Evolutionary conservation across 2,797 vertebrate genomes (phyloP), one percentile per base, ranked within the genome.

Genomic region (Etheostoma nigrum): DNA sequence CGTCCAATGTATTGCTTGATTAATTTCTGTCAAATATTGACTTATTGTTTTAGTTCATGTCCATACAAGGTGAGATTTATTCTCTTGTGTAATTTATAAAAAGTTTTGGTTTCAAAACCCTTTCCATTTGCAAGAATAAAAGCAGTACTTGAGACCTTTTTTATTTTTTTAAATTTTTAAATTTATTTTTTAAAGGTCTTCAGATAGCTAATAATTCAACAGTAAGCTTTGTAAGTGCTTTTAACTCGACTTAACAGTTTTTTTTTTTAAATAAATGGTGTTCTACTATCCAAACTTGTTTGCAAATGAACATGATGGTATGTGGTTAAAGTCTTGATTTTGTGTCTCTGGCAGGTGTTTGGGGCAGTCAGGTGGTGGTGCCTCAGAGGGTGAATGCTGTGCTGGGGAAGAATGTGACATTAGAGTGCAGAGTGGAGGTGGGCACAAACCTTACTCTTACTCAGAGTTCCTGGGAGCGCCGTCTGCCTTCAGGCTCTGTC

Each of bases 401-500:
- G 54, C 95, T 98, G 95, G 98, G 98, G 79, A 99, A 98, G 94
- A 98, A 99, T 74, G 95, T 97, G 87, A 96, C 97, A 1, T 90
- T 99, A 81, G 96, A 96, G 90, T 99, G 98, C 90, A 87, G 95
- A 75, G 96, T 99, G 86, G 96, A 97, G 90, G 95, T 98, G 85
- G 98, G 96, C n/a, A 87, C 96, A 76, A 97, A 97, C 86, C 93
- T 96, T 6, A 96, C 93, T 36, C 96, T 99, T 78, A 97, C 96
- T 52, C 98, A 99, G 86, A 97, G 97, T 92, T 97, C 97, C 18
- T 99, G 98, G 98, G 97, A 99, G 94, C 97, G 97, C 71, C 95
- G 95, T 47, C 82, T 96, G 64, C 96, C 96, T 60, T 95, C 96
- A 69, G 96, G 90, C 89, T 92, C 96, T 36, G 94, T 96, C 85